Base-by-base conservation (phyloP, 2,888 invertebrate genomes). In the Noctuana brunneofusca region DNA sequence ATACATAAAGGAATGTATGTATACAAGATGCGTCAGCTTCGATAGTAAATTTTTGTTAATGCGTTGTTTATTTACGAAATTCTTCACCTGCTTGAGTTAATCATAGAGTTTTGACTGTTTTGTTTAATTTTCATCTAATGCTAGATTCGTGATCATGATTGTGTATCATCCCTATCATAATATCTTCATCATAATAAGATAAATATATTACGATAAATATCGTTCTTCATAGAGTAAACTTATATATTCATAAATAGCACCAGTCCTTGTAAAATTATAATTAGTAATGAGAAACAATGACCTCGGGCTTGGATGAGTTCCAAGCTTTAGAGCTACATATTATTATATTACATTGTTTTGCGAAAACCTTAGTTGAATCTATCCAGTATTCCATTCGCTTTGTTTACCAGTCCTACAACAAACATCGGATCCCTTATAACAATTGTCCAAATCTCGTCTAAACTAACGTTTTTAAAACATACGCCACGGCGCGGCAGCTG, bases 401-500 rank as follows among this genome's bases (percentile, higher is more conserved):
- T 32, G 49, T 12, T 22, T 48, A 18, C 43, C 2, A 38, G 38
- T 38, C 14, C 41, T 41, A 41, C 16, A 16, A 14, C 41, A 41
- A 41, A 41, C 12, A 14, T 14, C 14, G 14, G 16, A 41, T 41
- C 16, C 38, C n/a, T 38, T 38, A 38, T 6, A 14, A 38, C n/a
- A 18, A 43, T 9, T 38, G 3, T n/a, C 38, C 5, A 38, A n/a
- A n/a, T n/a, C n/a, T n/a, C n/a, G n/a, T n/a, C n/a, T n/a, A n/a
- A n/a, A n/a, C n/a, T n/a, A n/a, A n/a, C n/a, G 9, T 20, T 46
- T 4, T 20, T 3, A 18, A 49, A 49, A 49, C 24, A 1, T 8
- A 30, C 14, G 49, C 50, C 38, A 58, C 22, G 30, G n/a, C 30
- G 30, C 12, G 60, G 64, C 63, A 58, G 60, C 66, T 63, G 70